Conservation (phyloP, 2,797 vertebrate genomes). For the Mycteria americana region DNA sequence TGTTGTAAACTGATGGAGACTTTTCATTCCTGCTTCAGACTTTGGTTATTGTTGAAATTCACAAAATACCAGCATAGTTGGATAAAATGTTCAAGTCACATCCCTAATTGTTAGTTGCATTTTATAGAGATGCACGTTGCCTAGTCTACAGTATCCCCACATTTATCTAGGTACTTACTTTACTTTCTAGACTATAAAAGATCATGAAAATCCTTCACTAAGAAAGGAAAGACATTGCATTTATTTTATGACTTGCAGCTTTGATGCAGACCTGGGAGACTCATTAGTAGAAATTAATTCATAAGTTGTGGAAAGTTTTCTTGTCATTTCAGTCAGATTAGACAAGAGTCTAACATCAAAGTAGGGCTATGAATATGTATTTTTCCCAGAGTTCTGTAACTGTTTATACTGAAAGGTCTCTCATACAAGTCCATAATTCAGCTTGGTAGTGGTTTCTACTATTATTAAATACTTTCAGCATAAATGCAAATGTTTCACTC, state of each 20-base stretch:
- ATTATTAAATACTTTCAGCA: background rate
- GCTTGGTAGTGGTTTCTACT: background rate
- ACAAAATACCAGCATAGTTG: background rate
- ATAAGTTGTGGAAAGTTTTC: background rate
- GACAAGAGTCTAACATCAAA: background rate
- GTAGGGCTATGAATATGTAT: background rate
- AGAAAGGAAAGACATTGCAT: background rate
- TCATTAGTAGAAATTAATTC: slow-evolving; percentile 10
- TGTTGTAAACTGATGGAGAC: background rate
- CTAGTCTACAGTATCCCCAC: background rate
- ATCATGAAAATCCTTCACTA: background rate
- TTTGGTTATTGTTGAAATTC: background rate
- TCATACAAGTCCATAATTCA: background rate
- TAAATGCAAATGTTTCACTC: background rate
- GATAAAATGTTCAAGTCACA: background rate
- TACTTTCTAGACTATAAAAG: background rate
- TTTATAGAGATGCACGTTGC: background rate
- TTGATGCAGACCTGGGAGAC: background rate
- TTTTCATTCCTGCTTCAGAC: background rate
- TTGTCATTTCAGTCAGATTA: background rate
- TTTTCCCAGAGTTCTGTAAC: background rate
- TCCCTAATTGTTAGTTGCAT: background rate
- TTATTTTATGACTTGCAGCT: background rate
- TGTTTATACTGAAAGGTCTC: background rate
- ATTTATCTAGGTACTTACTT: background rate